A percentile compares a stretch with the other conserved stretches of the same genome.
phyloP scores from a whole-genome alignment of 1,140 invertebrate species.

The Drosophila simulans region DNA sequence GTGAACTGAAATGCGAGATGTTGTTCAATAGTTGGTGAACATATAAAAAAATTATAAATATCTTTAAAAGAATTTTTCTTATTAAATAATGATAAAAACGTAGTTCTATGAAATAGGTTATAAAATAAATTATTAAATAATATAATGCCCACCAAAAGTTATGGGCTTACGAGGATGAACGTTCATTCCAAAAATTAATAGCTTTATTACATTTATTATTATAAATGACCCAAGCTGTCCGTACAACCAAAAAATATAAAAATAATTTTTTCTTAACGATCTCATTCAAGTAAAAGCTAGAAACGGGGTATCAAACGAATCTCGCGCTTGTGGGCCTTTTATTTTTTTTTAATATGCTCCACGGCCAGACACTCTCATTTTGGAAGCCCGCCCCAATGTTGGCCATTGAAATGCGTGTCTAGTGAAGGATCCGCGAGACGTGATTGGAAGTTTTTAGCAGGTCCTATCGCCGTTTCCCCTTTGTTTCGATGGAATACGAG shows the following conservation, averaged over 20 bases:
- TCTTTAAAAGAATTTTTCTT: neutral
- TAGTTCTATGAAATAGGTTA: too few relatives aligned
- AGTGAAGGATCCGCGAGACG: slow-evolving; percentile 78
- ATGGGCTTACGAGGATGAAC: too few relatives aligned
- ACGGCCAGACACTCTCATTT: neutral
- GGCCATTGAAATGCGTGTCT: slow-evolving; percentile 79
- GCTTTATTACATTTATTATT: too few relatives aligned
- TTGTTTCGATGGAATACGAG: slow-evolving; percentile 15
- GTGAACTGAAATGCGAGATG: neutral
- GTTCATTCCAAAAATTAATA: too few relatives aligned
- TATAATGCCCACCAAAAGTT: too few relatives aligned
- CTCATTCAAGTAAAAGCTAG: too few relatives aligned
- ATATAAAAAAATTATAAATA: neutral
- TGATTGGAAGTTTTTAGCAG: slow-evolving; percentile 74
- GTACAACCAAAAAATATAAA: too few relatives aligned
- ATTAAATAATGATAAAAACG: too few relatives aligned
- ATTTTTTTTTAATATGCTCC: slow-evolving; percentile 9
- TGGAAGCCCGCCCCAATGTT: slow-evolving; percentile 32
- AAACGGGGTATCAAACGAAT: neutral
- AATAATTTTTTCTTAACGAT: too few relatives aligned
- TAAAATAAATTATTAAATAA: too few relatives aligned
- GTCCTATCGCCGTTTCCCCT: slow-evolving; percentile 19
- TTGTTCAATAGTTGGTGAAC: neutral
- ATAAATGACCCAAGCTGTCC: too few relatives aligned
- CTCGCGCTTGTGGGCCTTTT: slow-evolving; percentile 6